phyloP scores from a whole-genome alignment of 2,113 vertebrate genomes.

The Antennarius striatus region DNA sequence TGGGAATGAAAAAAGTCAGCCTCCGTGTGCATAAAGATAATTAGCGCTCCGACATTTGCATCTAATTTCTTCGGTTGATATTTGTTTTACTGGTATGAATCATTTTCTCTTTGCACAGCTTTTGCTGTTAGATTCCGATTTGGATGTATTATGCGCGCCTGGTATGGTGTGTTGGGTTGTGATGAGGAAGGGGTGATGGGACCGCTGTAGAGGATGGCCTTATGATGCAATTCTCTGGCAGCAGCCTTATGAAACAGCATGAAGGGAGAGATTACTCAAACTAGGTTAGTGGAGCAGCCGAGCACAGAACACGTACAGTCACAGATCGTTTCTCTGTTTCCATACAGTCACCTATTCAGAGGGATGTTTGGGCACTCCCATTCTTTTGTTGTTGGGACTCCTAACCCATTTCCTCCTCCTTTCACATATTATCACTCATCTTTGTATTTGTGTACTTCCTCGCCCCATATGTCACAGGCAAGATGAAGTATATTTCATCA shows the following conservation, averaged over 20 bases:
- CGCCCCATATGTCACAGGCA: background rate
- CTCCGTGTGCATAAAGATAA: no score
- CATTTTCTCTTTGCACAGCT: background rate
- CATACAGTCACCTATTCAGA: conserved; percentile 18
- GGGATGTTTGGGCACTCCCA: background rate
- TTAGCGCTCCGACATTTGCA: background rate
- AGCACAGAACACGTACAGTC: conserved; percentile 56
- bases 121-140: background rate
- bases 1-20: background rate
- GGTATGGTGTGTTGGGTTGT: conserved; percentile 24
- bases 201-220: conserved; percentile 32
- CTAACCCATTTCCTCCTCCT: conserved; percentile 20
- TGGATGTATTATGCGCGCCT: conserved; percentile 3
- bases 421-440: background rate
- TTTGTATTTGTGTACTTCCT: conserved; percentile 20
- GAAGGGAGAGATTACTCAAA: conserved; percentile 80
- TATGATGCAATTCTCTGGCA: conserved; percentile 80
- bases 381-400: conserved; percentile 27
- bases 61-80: background rate
- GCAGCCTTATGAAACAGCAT: conserved; percentile 78
- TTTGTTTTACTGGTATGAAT: background rate
- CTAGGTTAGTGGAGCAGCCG: conserved; percentile 81
- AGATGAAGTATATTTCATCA: background rate
- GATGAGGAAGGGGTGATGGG: conserved; percentile 10
- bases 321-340: conserved; percentile 35